Evolutionary conservation across 2,113 vertebrate species (phyloP).

Genomic region (Falco punctatus): DNA sequence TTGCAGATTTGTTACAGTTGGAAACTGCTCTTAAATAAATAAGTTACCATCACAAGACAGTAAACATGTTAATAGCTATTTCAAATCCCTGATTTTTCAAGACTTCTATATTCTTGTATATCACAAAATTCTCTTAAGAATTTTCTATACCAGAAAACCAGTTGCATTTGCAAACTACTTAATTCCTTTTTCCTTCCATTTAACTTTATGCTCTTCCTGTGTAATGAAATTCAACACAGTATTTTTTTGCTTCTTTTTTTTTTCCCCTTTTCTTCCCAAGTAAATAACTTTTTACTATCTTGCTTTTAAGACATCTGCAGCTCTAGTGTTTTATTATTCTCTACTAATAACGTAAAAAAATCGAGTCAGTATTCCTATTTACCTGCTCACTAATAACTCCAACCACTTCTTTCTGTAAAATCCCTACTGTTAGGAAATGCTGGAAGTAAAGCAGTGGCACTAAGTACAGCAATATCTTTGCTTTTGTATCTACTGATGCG

Average conservation of each 20-base stretch:
- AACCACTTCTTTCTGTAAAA: neutral
- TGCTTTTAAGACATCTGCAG: neutral
- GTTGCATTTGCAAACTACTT: neutral
- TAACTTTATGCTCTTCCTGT: neutral
- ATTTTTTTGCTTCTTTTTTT: neutral
- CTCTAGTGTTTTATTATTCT: neutral
- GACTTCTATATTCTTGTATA: neutral
- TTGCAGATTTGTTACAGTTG: slow-evolving; percentile 1
- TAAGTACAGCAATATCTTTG: neutral
- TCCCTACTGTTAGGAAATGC: neutral
- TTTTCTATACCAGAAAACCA: neutral
- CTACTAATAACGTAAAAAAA: neutral
- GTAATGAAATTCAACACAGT: neutral
- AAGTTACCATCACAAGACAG: neutral
- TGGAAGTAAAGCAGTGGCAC: neutral
- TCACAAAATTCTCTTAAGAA: neutral
- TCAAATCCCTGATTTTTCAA: slow-evolving; percentile 10
- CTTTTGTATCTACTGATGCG: neutral
- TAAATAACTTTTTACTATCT: neutral
- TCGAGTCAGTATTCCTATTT: neutral
- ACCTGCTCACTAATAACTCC: neutral
- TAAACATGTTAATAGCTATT: neutral
- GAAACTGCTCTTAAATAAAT: slow-evolving; percentile 14
- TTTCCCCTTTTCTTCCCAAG: neutral
- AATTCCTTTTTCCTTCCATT: neutral